Evolutionary conservation across 1,140 invertebrate species (phyloP), one percentile per base, ranked within the genome.

Genomic region (Lysiphlebus fabarum): DNA sequence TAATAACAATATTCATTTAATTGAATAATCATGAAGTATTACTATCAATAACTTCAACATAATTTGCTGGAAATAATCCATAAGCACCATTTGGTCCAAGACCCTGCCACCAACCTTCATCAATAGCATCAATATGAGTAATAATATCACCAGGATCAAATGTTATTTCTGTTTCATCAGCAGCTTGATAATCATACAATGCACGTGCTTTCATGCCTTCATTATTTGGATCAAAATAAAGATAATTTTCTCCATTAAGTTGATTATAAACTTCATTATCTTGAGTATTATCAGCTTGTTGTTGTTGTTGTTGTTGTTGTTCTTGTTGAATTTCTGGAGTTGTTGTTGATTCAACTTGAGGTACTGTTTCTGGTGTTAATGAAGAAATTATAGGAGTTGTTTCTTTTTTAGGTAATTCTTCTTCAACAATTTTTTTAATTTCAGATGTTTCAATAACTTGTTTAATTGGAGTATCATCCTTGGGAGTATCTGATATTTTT

Each of bases 31-130:
- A 71, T 68, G 67, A 67, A 8, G 65, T 49, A 26, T 62, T 63
- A 55, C 75, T 76, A 7, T 84, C 78, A 65, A 86, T 79, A 54
- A 95, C 81, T 80, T 97, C 91, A 36, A 98, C 95, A 79, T 96
- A 98, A 83, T 98, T 98, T 59, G 95, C 92, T 44, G 95, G 95
- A 81, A 98, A 98, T 58, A 98, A 86, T 61, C 49, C 49, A 51
- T 51, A 51, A 51, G 49, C 38, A 36, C 94, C 95, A 73, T 90
- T 86, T 0, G 93, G 93, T 8, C 87, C 90, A 38, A 93, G 82
- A 17, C 96, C 96, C 78, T 95, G 91, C 95, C 96, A 99, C 96
- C 96, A 99, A 36, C 96, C 95, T 65, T 92, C 90, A 80, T 98
- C 93, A 58, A 98, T 92, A 77, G 92, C 87, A 73, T 98, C 93